Percentiles rank a stretch among this genome's conserved stretches.
Evolutionary conservation across 2,888 invertebrate species (phyloP).

Genomic region (Laspeyria flexula): DNA sequence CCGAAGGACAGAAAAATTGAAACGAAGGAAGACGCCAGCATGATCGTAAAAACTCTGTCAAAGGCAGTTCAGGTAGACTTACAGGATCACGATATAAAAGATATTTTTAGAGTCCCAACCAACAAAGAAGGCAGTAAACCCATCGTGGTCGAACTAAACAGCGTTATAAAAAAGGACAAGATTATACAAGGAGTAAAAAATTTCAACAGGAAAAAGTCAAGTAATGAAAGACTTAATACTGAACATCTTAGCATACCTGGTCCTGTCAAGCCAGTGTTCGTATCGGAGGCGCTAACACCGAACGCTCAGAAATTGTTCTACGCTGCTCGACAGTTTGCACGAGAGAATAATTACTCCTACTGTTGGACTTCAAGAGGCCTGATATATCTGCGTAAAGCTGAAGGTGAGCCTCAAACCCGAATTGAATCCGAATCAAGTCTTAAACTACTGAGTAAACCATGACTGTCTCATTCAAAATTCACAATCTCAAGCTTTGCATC

Average conservation of each 20-base stretch:
- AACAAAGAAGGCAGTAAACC: slow-evolving; percentile 3
- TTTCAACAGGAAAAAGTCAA: not conserved
- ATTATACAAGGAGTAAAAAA: slow-evolving; percentile 2
- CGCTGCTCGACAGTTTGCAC: not conserved
- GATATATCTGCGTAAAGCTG: too few species aligned
- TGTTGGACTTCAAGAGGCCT: too few species aligned
- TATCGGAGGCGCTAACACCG: not conserved
- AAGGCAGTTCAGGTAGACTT: not conserved
- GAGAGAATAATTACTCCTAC: not conserved
- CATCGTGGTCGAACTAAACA: slow-evolving; percentile 9
- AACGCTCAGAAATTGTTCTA: not conserved
- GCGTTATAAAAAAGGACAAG: slow-evolving; percentile 7
- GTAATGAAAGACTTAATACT: slow-evolving; percentile 1
- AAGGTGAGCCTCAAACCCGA: not conserved
- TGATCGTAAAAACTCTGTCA: not conserved
- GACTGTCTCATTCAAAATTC: not conserved
- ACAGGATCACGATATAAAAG: not conserved
- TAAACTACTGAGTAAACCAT: not conserved
- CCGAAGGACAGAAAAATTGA: slow-evolving; percentile 1
- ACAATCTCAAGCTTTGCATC: too few species aligned
- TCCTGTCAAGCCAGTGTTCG: not conserved
- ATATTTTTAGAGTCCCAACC: not conserved
- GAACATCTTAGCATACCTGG: slow-evolving; percentile 1
- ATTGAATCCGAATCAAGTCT: not conserved
- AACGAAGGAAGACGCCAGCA: not conserved